A percentile compares a stretch with the other conserved stretches of the same genome.
phyloP scores from a whole-genome alignment of 2,797 vertebrate species.

The Sebastolobus alascanus region DNA sequence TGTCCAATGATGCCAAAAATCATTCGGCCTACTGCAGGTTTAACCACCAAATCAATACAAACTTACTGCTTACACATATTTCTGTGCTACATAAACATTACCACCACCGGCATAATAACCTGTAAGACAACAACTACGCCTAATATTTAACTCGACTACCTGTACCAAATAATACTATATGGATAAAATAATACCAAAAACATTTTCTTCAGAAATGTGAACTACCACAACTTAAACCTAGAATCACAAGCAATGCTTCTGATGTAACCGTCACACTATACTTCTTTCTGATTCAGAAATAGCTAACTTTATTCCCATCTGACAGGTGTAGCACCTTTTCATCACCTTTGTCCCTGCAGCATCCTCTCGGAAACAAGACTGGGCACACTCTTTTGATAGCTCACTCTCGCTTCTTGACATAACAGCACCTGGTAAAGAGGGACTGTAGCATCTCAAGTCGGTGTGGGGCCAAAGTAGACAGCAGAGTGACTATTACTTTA shows the following conservation, averaged over 20 bases:
- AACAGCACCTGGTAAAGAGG: constrained; percentile 15
- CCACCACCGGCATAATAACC: background rate
- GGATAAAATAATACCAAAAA: background rate
- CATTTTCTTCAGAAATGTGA: background rate
- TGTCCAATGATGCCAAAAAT: no score
- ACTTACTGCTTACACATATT: background rate
- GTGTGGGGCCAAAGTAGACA: background rate
- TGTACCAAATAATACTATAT: background rate
- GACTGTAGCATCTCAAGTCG: background rate
- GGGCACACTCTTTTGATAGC: constrained; percentile 9
- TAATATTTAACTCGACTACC: background rate
- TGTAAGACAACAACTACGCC: background rate
- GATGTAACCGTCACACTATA: background rate
- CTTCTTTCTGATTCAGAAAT: constrained; percentile 4
- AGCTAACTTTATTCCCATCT: background rate
- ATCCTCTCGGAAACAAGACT: background rate
- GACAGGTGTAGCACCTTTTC: constrained; percentile 1
- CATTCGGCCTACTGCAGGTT: no score
- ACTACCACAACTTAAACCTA: background rate
- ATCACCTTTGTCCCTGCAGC: constrained; percentile 1
- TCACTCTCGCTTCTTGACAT: constrained; percentile 15
- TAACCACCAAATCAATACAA: constrained; percentile 1
- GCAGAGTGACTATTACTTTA: background rate
- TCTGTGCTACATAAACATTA: background rate
- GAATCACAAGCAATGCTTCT: background rate